Evolutionary conservation across 2,113 vertebrate species (phyloP).

Genomic region (Cricetomys ansorgei): DNA sequence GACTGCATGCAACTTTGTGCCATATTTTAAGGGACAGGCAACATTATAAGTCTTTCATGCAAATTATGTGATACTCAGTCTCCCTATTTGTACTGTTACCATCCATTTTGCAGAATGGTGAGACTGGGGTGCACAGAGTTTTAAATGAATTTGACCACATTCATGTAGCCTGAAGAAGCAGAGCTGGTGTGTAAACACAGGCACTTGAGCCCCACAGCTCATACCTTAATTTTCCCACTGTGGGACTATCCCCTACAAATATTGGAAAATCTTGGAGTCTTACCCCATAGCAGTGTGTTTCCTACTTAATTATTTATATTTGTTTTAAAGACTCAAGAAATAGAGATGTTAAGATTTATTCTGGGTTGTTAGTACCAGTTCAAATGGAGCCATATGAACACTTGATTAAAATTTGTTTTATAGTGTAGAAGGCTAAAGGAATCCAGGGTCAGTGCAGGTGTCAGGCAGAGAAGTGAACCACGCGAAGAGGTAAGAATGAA

Average conservation of each 20-base stretch:
- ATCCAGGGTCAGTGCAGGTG: too few relatives aligned
- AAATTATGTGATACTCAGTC: not conserved
- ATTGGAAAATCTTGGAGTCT: not conserved
- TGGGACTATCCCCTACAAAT: not conserved
- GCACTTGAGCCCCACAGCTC: not conserved
- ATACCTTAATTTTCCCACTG: not conserved
- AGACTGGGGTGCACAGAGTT: not conserved
- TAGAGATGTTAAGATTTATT: not conserved
- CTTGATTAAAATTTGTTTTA: slow-evolving; percentile 5
- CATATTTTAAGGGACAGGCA: not conserved
- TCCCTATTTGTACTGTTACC: not conserved
- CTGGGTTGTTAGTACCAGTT: not conserved
- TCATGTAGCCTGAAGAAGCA: not conserved
- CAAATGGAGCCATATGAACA: not conserved
- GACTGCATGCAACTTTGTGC: not conserved
- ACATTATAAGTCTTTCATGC: not conserved
- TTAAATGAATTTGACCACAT: not conserved
- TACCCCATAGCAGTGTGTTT: not conserved
- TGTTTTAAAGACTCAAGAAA: not conserved
- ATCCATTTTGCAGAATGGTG: not conserved
- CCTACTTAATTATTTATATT: not conserved
- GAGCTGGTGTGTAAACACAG: not conserved
- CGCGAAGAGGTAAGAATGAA: too few relatives aligned
- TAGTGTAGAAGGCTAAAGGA: not conserved
- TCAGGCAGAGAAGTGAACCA: too few relatives aligned